phyloP scores from a whole-genome alignment of 2,113 vertebrate genomes.

The Phoenicopterus ruber region DNA sequence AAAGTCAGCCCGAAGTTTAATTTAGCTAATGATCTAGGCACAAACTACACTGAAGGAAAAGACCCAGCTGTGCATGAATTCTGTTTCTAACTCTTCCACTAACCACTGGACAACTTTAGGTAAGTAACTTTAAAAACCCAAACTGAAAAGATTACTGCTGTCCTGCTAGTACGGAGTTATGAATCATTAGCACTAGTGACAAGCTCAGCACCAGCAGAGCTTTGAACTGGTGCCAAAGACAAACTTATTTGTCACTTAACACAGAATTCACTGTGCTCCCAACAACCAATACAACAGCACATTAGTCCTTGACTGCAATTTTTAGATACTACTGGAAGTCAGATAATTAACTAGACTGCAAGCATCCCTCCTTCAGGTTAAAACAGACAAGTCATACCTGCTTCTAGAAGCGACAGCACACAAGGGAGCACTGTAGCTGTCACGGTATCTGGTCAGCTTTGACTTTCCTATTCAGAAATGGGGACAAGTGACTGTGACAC shows the following conservation, averaged over 20 bases:
- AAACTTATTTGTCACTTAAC: neutral
- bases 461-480: neutral
- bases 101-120: neutral
- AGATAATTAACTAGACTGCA: neutral
- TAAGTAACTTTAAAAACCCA: neutral
- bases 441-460: fast-evolving
- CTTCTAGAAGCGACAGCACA: neutral
- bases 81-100: neutral
- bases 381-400: neutral
- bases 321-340: neutral
- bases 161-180: neutral
- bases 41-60: neutral
- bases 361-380: neutral
- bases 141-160: neutral
- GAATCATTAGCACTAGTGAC: neutral
- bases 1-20: neutral
- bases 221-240: neutral
- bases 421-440: neutral
- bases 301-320: neutral
- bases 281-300: neutral
- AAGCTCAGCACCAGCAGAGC: neutral
- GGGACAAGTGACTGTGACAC: neutral
- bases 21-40: neutral
- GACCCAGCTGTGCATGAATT: neutral
- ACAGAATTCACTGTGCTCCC: neutral